These are phyloP conservation scores for Cynopterus brachyotis DNA, from an alignment of 2,113 vertebrate species.

Conservation along the genomic window DNA sequence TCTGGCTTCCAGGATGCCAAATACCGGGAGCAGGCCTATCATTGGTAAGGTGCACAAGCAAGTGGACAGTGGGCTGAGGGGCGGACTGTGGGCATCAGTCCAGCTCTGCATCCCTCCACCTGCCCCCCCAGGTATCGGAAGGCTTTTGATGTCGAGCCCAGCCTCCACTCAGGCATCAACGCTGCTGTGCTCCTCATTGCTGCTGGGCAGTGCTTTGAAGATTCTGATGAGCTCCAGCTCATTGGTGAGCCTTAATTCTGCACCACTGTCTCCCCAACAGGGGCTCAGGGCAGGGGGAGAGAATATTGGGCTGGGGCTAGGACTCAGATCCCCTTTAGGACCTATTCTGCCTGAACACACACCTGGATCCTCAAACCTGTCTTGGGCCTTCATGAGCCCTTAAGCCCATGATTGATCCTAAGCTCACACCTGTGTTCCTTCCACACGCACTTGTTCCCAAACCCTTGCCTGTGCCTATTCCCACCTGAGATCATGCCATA, in stretches of 20 bases:
- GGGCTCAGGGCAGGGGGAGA: not conserved
- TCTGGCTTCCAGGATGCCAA: constrained; percentile 85
- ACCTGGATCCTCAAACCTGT: not conserved
- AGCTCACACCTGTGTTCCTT: not conserved
- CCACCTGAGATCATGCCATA: not conserved
- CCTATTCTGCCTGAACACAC: not conserved
- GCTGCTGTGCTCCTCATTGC: constrained; percentile 90
- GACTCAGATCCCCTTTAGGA: not conserved
- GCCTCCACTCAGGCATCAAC: constrained; percentile 92
- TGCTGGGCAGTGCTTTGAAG: constrained; percentile 88
- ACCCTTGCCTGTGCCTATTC: not conserved
- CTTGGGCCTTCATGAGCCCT: not conserved
- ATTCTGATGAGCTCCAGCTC: constrained; percentile 89
- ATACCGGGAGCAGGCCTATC: constrained; percentile 87
- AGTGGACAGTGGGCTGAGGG: not conserved
- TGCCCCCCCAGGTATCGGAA: constrained; percentile 88
- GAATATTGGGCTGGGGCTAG: not conserved
- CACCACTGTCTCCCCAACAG: not conserved
- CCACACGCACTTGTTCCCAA: not conserved
- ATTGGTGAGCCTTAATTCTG: constrained; percentile 82
- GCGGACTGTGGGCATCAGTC: not conserved
- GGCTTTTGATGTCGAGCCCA: constrained; percentile 91
- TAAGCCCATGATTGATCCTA: not conserved
- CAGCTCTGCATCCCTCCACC: not conserved
- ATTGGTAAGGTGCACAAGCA: constrained; percentile 84